These are phyloP conservation scores for Lobophora halterata DNA, from an alignment of 2,888 invertebrate species.

Conservation along the genomic window DNA sequence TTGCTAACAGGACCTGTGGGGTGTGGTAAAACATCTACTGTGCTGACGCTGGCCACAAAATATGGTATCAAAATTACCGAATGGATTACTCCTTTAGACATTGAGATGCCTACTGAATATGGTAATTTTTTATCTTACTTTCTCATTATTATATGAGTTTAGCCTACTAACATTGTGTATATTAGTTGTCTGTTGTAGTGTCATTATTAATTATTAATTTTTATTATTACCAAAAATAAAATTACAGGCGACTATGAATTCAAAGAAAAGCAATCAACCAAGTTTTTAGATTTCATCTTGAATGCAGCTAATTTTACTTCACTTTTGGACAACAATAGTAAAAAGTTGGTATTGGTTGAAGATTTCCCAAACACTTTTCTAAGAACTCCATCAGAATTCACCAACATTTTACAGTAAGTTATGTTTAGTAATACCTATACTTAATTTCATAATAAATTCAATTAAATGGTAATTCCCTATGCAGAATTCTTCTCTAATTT, in stretches of 20 bases:
- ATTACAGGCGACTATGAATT: conserved; percentile 68
- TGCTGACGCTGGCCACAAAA: conserved; percentile 84
- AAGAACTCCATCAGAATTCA: conserved; percentile 83
- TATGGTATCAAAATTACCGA: conserved; percentile 83
- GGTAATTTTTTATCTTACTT: conserved; percentile 42
- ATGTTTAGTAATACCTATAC: not conserved
- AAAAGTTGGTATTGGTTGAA: conserved; percentile 85
- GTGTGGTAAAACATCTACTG: conserved; percentile 89
- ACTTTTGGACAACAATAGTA: conserved; percentile 74
- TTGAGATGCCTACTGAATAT: conserved; percentile 79
- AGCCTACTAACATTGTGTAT: too few species aligned
- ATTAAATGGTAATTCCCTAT: not conserved
- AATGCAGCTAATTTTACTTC: conserved; percentile 88
- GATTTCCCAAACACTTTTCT: conserved; percentile 91
- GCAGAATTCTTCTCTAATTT: not conserved
- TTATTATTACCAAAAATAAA: too few species aligned
- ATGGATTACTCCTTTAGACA: conserved; percentile 91
- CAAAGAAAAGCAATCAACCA: conserved; percentile 82
- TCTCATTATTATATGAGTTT: too few species aligned
- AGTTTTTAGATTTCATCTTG: conserved; percentile 88
- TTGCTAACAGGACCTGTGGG: conserved; percentile 92
- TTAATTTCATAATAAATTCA: not conserved
- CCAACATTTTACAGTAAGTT: conserved; percentile 84
- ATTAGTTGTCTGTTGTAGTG: too few species aligned
- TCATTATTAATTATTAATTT: not conserved